Percentiles rank a stretch among this genome's conserved stretches.
Evolutionary conservation across 2,888 invertebrate species (phyloP).

Genomic region (Beris chalybata): DNA sequence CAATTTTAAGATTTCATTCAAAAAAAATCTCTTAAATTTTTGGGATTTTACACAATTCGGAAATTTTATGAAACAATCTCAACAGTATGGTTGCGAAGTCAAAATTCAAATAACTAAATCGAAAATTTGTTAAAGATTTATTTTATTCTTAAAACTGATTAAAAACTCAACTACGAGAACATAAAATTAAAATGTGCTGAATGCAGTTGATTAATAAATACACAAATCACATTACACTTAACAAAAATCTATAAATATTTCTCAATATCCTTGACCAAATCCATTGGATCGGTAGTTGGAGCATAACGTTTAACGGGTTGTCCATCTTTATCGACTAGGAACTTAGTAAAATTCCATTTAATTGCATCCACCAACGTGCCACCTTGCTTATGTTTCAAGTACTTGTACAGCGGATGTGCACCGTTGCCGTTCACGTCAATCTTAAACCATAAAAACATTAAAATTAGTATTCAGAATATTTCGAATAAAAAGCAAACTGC

Average conservation of each 20-base stretch:
- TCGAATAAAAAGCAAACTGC: background rate
- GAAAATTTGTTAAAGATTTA: no score
- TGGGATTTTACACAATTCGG: no score
- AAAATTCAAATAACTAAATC: no score
- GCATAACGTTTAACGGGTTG: conserved; percentile 54
- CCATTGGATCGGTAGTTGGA: conserved; percentile 57
- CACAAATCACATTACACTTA: background rate
- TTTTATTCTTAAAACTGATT: no score
- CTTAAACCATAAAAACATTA: conserved; percentile 20
- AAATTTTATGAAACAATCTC: no score
- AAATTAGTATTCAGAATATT: background rate
- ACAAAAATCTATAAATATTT: conserved; percentile 47
- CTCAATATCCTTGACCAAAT: conserved; percentile 55
- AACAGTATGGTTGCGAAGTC: no score
- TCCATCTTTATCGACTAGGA: conserved; percentile 54
- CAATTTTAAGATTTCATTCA: no score
- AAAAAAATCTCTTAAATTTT: no score
- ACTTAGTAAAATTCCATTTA: conserved; percentile 57
- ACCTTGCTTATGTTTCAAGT: conserved; percentile 52
- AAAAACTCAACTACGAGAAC: no score
- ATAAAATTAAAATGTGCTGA: no score
- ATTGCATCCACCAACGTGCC: conserved; percentile 53
- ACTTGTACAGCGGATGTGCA: conserved; percentile 54
- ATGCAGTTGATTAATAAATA: no score
- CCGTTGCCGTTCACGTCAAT: conserved; percentile 52